Percentiles rank a stretch among this genome's conserved stretches.
Conservation (phyloP, 1,140 invertebrate species). For the Melitaea cinxia region DNA sequence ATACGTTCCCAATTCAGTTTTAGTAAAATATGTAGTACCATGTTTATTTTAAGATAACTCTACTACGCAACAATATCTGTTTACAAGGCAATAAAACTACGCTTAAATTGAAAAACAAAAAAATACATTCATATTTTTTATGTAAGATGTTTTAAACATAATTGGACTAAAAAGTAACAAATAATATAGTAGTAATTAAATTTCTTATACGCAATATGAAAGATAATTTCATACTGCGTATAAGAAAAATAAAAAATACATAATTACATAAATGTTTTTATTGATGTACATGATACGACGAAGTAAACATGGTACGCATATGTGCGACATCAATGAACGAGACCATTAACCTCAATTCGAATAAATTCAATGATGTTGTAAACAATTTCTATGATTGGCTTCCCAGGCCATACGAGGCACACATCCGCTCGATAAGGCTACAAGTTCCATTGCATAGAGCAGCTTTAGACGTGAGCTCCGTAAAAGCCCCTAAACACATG, state of each 20-base stretch:
- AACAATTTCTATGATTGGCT: conserved; percentile 72
- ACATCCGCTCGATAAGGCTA: conserved; percentile 73
- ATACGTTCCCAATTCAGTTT: conserved; percentile 44
- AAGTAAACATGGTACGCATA: conserved; percentile 75
- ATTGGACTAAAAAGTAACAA: background rate
- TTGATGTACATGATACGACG: conserved; percentile 56
- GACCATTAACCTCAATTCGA: conserved; percentile 79
- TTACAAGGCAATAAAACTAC: conserved; percentile 5
- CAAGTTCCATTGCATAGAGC: conserved; percentile 56
- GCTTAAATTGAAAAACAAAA: background rate
- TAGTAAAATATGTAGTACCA: conserved; percentile 9
- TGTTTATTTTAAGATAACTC: conserved; percentile 19
- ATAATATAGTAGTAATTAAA: background rate
- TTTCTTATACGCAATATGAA: too few relatives aligned
- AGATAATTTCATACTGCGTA: background rate
- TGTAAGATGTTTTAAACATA: background rate
- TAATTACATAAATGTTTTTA: conserved; percentile 63
- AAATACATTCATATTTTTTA: background rate
- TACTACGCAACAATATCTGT: conserved; percentile 5
- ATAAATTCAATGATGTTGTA: conserved; percentile 75
- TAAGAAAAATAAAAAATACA: conserved; percentile 24
- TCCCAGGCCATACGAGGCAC: conserved; percentile 58
- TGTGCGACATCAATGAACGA: conserved; percentile 75
- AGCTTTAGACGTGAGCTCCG: conserved; percentile 47
- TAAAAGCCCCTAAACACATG: conserved; percentile 50